phyloP scores from a whole-genome alignment of 2,113 vertebrate genomes.

The Irena cyanogastra region DNA sequence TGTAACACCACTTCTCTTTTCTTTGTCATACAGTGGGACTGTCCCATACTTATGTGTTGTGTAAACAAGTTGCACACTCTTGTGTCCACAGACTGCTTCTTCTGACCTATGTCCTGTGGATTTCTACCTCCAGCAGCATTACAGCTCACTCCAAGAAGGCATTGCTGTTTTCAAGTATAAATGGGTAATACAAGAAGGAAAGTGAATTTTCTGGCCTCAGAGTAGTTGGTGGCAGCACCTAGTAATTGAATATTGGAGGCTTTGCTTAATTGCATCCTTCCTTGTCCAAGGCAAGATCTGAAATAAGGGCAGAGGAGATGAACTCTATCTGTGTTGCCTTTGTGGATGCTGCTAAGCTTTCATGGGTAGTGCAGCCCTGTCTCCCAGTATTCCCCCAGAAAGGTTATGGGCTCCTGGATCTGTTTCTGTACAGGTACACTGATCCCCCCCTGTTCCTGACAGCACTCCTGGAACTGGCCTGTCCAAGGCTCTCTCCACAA shows the following conservation, averaged over 20 bases:
- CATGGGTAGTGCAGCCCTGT: not conserved
- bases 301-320: not conserved
- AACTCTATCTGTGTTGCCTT: not conserved
- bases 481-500: not conserved
- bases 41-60: not conserved
- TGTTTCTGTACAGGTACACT: not conserved
- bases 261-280: not conserved
- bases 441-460: not conserved
- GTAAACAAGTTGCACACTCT: not conserved
- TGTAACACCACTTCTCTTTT: conserved; percentile 1
- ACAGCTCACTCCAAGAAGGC: not conserved
- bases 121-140: not conserved
- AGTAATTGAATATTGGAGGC: not conserved
- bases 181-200: not conserved
- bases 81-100: not conserved
- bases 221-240: not conserved
- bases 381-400: not conserved
- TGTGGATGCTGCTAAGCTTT: not conserved
- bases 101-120: not conserved
- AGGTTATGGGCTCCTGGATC: not conserved
- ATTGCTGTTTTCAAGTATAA: not conserved
- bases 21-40: not conserved
- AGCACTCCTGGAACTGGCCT: not conserved
- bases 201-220: not conserved
- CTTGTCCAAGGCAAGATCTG: not conserved